Evolutionary conservation across 2,888 invertebrate species (phyloP), one percentile per base, ranked within the genome.

Genomic region (Cheilosia soror): DNA sequence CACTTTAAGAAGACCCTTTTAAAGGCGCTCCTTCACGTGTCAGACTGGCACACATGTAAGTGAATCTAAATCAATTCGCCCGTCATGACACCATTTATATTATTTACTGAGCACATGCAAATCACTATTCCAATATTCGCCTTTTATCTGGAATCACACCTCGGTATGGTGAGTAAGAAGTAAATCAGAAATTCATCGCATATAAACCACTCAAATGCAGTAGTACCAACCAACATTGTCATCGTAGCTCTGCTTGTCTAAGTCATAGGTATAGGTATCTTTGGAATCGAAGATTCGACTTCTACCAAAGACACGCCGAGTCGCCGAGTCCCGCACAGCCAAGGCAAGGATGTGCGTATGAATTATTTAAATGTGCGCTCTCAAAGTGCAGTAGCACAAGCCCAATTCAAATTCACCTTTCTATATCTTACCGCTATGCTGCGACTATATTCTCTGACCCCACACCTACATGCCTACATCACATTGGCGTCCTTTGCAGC

Each of bases 171-270:
- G 40, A 79, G 58, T 47, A 72, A 79, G 65, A 49, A 57, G 13
- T 72, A 60, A 72, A 66, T 79, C 79, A 79, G 33, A 51, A 66
- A 79, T 72, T 79, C 72, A 79, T 72, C 66, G 72, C 79, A 72
- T 65, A 72, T 60, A 66, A 72, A 72, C 72, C 72, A 72, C 65
- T 72, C 72, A 65, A 58, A 40, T 72, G 79, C 79, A 72, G 42
- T 49, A 42, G 2, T 5, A 11, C 55, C 62, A 40, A 29, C 29
- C 42, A 63, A 27, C 66, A 40, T 40, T 33, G 57, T 27, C 47
- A 47, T 57, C 44, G 20, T 20, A 20, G 20, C 20, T 20, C 37
- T 37, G 11, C 11, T 9, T 9, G 37, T 37, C 11, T 20, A 20
- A 20, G 20, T 20, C 20, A 20, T 20, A 20, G 20, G 20, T 20